phyloP scores from a whole-genome alignment of 2,888 invertebrate genomes.

The Lamproptera curius region DNA sequence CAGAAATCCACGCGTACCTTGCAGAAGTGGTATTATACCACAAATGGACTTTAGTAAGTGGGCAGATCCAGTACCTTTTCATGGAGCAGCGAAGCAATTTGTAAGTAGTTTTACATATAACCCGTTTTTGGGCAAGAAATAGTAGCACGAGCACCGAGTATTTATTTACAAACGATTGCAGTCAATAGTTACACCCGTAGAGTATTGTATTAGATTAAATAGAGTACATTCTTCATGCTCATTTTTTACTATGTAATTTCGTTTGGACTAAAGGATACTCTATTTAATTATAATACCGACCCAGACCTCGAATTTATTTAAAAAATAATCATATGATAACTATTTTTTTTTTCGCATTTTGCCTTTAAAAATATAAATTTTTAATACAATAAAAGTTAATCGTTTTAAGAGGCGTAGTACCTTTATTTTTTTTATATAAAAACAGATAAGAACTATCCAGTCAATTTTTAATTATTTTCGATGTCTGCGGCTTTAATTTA shows the following conservation, averaged over 20 bases:
- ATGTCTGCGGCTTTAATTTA: constrained; percentile 11
- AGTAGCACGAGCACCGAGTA: constrained; percentile 47
- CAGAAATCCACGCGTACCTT: constrained; percentile 95
- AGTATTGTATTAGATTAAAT: constrained; percentile 28
- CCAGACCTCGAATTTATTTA: constrained; percentile 16
- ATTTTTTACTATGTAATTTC: too few relatives aligned
- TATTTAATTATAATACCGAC: constrained; percentile 9
- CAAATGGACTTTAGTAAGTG: constrained; percentile 93
- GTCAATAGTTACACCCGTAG: constrained; percentile 32
- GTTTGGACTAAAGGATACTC: not conserved
- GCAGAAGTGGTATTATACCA: constrained; percentile 92
- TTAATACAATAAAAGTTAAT: too few relatives aligned
- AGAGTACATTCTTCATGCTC: constrained; percentile 24
- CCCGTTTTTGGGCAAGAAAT: constrained; percentile 68
- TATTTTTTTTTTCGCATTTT: too few relatives aligned
- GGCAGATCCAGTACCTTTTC: constrained; percentile 83
- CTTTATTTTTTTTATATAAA: too few relatives aligned
- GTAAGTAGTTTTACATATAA: constrained; percentile 82
- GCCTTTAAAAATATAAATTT: too few relatives aligned
- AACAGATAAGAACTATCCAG: too few relatives aligned
- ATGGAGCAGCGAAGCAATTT: constrained; percentile 74
- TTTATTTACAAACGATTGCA: constrained; percentile 34
- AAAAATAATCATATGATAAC: constrained; percentile 3
- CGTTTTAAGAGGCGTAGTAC: too few relatives aligned
- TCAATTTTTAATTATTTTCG: constrained; percentile 10